phyloP scores from a whole-genome alignment of 2,797 vertebrate species.

The Rhabdomys pumilio region DNA sequence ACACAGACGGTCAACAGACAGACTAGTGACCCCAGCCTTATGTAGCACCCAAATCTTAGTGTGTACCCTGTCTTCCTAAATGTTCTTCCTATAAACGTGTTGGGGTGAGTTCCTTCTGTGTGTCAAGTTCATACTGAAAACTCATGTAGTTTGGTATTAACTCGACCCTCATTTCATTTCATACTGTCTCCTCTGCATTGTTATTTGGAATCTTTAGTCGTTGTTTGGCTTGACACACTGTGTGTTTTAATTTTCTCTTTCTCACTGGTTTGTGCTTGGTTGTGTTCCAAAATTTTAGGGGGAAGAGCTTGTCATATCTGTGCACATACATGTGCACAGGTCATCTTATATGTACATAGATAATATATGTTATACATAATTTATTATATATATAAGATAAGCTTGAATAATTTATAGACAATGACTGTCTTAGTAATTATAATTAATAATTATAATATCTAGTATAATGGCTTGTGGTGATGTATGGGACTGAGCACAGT shows the following conservation, averaged over 20 bases:
- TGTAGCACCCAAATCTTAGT: fast-evolving
- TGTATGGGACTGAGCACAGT: neutral
- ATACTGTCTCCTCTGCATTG: neutral
- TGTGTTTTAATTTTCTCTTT: neutral
- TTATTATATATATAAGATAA: neutral
- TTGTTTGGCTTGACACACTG: neutral
- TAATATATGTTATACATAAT: neutral
- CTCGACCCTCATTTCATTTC: neutral
- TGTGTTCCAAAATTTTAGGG: neutral
- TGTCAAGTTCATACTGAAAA: neutral
- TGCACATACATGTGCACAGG: neutral
- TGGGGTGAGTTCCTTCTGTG: neutral
- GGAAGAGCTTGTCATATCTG: neutral
- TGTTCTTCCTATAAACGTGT: neutral
- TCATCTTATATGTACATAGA: neutral
- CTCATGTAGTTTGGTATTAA: neutral
- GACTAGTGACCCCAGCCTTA: fast-evolving
- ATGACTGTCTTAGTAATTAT: neutral
- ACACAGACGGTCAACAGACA: neutral
- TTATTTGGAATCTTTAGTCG: neutral
- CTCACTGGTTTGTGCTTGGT: neutral
- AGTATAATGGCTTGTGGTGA: neutral
- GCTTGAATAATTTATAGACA: neutral
- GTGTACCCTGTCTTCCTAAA: neutral
- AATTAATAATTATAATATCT: neutral